Base-by-base conservation (phyloP, 2,888 invertebrate species). In the Eubasilissa splendida region DNA sequence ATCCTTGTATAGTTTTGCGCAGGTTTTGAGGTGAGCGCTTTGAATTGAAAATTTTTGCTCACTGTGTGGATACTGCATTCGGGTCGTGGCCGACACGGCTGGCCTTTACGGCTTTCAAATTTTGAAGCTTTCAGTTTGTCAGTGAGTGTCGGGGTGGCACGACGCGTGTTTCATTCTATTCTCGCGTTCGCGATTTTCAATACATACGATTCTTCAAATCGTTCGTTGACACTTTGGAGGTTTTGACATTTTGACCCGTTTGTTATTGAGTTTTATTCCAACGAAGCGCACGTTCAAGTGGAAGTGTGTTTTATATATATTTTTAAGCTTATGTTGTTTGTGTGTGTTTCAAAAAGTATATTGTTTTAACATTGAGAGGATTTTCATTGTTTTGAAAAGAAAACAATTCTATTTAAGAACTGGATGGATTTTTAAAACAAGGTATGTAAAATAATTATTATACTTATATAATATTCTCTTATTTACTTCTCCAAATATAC, bases 41-140 rank as follows among this genome's bases (percentile, higher is more conserved):
- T 63, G n/a, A 8, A 31, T 53, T 65, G 50, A n/a, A 14, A 22
- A 33, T 14, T 68, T 68, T 68, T 52, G 68, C 14, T 33, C 52
- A 52, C 50, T 68, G 12, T 14, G 14, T 10, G n/a, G 3, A 42
- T n/a, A 50, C 68, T 63, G 33, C 31, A 33, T 33, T 33, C 5
- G 66, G 10, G 58, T 60, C 42, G 31, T 11, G 50, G 53, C 75
- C n/a, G n/a, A 33, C 31, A 33, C n/a, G 56, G 56, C 54, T 42
- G 42, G n/a, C 58, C 71, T 56, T 73, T 42, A 73, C 56, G 56
- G 71, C 71, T 73, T 73, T 73, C 71, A 56, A 73, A 73, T 58
- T 73, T 73, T 31, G 33, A 31, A 73, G 71, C 71, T 73, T 73
- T 73, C 71, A 73, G 71, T 73, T 73, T 56, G 71, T 56, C 71